Evolutionary conservation across 92 coral and sea anemone genomes (phyloP).

Genomic region (Meandrina meandrites): DNA sequence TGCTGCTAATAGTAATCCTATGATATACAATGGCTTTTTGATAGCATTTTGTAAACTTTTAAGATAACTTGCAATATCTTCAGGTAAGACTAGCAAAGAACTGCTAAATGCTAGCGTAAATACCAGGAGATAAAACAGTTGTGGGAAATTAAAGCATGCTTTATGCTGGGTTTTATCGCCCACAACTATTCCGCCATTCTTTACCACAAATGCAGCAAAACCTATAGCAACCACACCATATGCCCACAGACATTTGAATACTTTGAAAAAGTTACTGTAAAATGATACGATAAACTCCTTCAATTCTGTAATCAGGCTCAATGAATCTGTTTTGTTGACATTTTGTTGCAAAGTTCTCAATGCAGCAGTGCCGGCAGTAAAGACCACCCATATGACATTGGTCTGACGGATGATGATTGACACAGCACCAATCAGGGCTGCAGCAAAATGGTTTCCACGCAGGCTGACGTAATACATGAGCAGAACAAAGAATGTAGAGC

Average conservation of each 20-base stretch:
- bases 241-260: conserved; percentile 61
- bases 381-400: conserved; percentile 88
- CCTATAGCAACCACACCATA: conserved; percentile 69
- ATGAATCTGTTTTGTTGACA: conserved; percentile 21
- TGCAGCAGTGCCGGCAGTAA: conserved; percentile 89
- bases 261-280: conserved; percentile 36
- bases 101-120: conserved; percentile 78
- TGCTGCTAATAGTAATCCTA: conserved; percentile 28
- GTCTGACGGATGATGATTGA: conserved; percentile 88
- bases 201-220: conserved; percentile 66
- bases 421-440: conserved; percentile 69
- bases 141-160: conserved; percentile 89
- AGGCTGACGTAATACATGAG: conserved; percentile 85
- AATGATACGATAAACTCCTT: conserved; percentile 40
- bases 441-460: conserved; percentile 67
- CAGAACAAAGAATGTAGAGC: conserved; percentile 91
- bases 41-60: conserved; percentile 27
- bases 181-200: conserved; percentile 86
- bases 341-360: conserved; percentile 50
- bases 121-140: conserved; percentile 78
- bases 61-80: conserved; percentile 42
- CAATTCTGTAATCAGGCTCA: conserved; percentile 42
- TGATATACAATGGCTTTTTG: conserved; percentile 45
- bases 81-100: conserved; percentile 65
- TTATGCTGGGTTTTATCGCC: conserved; percentile 86